Evolutionary conservation across 2,113 vertebrate genomes (phyloP), one percentile per base, ranked within the genome.

Genomic region (Diglossa brunneiventris): DNA sequence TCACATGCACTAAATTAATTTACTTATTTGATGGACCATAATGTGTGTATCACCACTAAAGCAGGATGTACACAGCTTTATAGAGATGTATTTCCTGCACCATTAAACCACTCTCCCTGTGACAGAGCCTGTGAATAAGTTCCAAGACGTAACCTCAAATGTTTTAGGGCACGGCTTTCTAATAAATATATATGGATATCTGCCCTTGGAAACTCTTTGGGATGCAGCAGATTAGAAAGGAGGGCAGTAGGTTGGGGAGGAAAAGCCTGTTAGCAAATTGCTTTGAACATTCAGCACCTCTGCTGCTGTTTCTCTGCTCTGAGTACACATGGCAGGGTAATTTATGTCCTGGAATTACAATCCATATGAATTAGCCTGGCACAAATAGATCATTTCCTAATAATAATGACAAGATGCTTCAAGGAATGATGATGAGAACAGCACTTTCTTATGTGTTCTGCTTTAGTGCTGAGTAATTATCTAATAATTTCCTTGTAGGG

Each of bases 281-380:
- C 33, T 74, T 87, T 62, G 31, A 85, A 77, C 10, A 3, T 50
- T 83, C 66, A 83, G 33, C 85, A 66, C 72, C 30, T 93, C 84
- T 86, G 67, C 87, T 91, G 91, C 86, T 62, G 22, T 56, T 91
- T 52, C 44, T 72, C 39, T 82, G 73, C 74, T 35, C 73, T 47
- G 41, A 84, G 49, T 61, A 30, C 78, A 62, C 41, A 26, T 39
- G 87, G 72, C 28, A 53, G 87, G 20, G 83, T 96, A 94, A 97
- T 95, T 96, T 92, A 92, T 92, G 84, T 88, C 63, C 88, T 58
- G 69, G 90, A 97, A 96, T 96, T 86, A 76, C 87, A 93, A 87
- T 96, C 87, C 62, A 56, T 94, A 41, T 89, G 96, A 97, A 93
- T 96, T 95, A 93, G 79, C 76, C 42, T 89, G 91, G 78, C 90